phyloP scores from a whole-genome alignment of 2,113 vertebrate species.

The Oreotragus oreotragus region DNA sequence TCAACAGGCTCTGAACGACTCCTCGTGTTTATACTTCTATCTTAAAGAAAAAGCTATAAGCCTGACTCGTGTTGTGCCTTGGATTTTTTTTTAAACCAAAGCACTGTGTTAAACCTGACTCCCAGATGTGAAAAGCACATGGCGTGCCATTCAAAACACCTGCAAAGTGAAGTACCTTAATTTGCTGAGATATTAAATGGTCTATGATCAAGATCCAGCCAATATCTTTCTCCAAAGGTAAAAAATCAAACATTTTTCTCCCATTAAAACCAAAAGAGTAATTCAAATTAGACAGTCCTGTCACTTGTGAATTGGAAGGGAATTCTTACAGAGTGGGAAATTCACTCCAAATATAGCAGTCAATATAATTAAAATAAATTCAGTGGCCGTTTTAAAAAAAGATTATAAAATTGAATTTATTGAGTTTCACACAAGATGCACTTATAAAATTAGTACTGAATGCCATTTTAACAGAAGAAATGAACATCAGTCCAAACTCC shows the following conservation, averaged over 20 bases:
- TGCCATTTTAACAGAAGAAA: conserved; percentile 80
- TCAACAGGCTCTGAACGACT: neutral
- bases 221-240: neutral
- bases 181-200: neutral
- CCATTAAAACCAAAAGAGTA: neutral
- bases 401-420: conserved; percentile 89
- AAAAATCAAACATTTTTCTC: neutral
- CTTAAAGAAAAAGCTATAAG: neutral
- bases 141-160: neutral
- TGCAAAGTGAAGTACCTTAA: neutral
- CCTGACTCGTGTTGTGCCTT: neutral
- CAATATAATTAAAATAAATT: conserved; percentile 68
- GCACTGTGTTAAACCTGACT: neutral
- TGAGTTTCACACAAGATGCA: conserved; percentile 88
- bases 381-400: conserved; percentile 81
- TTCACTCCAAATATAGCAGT: neutral
- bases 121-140: neutral
- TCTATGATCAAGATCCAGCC: neutral
- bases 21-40: neutral
- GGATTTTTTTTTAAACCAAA: neutral
- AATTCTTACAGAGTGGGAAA: neutral
- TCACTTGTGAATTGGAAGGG: neutral
- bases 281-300: neutral
- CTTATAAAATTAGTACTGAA: conserved; percentile 89
- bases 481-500: conserved; percentile 74